Evolutionary conservation across 1,140 invertebrate genomes (phyloP).

Genomic region (Drosophila oshimai): DNA sequence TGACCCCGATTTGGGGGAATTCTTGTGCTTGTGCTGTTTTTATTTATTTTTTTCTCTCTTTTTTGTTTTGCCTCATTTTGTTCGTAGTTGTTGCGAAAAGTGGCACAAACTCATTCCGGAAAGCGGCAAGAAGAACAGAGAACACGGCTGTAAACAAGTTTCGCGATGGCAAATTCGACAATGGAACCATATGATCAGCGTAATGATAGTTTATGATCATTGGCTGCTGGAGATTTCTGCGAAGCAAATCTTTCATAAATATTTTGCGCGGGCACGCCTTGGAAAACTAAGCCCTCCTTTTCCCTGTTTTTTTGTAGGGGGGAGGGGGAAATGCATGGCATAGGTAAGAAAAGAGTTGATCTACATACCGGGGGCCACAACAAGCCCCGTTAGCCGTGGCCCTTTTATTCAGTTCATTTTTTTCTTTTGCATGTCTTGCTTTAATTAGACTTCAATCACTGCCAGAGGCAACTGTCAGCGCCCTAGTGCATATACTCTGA

Average conservation of each 20-base stretch:
- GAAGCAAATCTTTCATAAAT: slow-evolving; percentile 45
- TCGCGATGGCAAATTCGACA: slow-evolving; percentile 69
- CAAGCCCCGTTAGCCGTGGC: slow-evolving; percentile 41
- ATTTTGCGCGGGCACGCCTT: slow-evolving; percentile 47
- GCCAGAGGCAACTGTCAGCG: slow-evolving; percentile 53
- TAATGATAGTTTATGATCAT: slow-evolving; percentile 78
- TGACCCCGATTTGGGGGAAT: slow-evolving; percentile 73
- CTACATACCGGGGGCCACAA: slow-evolving; percentile 38
- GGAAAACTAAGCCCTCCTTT: neutral
- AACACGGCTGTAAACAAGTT: slow-evolving; percentile 66
- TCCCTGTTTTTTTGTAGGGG: slow-evolving; percentile 3
- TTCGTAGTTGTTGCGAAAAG: slow-evolving; percentile 62
- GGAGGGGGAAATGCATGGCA: slow-evolving; percentile 6
- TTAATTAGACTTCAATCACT: slow-evolving; percentile 81
- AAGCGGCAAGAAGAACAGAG: slow-evolving; percentile 31
- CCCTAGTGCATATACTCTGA: slow-evolving; percentile 42
- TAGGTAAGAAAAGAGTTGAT: slow-evolving; percentile 41
- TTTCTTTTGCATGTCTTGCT: slow-evolving; percentile 42
- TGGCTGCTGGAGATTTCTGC: slow-evolving; percentile 22
- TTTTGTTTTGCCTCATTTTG: slow-evolving; percentile 26
- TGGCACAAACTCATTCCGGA: slow-evolving; percentile 75
- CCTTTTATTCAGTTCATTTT: slow-evolving; percentile 9
- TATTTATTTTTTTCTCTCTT: slow-evolving; percentile 9
- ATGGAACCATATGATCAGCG: slow-evolving; percentile 79
- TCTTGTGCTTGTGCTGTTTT: slow-evolving; percentile 59